phyloP scores from a whole-genome alignment of 2,888 invertebrate genomes.

The Fragum sueziense region DNA sequence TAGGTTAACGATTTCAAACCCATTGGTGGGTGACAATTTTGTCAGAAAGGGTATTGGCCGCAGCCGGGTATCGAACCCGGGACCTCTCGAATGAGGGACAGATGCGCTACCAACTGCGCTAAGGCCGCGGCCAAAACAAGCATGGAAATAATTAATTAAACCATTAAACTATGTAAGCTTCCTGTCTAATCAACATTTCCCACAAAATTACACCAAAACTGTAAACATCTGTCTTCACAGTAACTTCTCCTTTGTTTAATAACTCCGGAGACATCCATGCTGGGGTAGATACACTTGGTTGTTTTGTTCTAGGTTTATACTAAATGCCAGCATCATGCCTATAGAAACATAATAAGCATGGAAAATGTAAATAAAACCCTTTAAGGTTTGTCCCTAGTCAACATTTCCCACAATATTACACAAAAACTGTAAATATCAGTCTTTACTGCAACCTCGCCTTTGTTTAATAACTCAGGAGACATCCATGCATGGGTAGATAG shows the following conservation, averaged over 20 bases:
- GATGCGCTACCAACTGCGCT: too few relatives aligned
- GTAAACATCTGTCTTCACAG: slow-evolving; percentile 78
- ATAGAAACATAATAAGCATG: too few relatives aligned
- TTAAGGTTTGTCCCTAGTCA: slow-evolving; percentile 77
- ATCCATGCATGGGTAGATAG: slow-evolving; percentile 77
- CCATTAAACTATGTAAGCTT: too few relatives aligned
- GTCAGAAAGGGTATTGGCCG: too few relatives aligned
- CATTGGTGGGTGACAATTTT: too few relatives aligned
- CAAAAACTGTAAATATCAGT: slow-evolving; percentile 80
- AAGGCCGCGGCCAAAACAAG: too few relatives aligned
- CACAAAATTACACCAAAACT: slow-evolving; percentile 79
- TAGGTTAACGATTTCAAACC: too few relatives aligned
- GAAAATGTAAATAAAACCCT: too few relatives aligned
- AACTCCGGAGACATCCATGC: slow-evolving; percentile 81
- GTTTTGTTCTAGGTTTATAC: slow-evolving; percentile 37
- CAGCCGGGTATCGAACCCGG: too few relatives aligned
- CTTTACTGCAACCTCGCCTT: slow-evolving; percentile 75
- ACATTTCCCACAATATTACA: slow-evolving; percentile 80
- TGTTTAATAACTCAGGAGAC: slow-evolving; percentile 79
- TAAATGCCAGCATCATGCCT: slow-evolving; percentile 72
- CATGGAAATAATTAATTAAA: too few relatives aligned
- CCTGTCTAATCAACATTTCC: slow-evolving; percentile 79
- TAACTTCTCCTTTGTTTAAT: slow-evolving; percentile 75
- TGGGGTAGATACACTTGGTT: slow-evolving; percentile 63
- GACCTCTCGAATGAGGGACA: too few relatives aligned